Conservation (phyloP, 1,140 invertebrate genomes). For the Drosophila santomea region DNA sequence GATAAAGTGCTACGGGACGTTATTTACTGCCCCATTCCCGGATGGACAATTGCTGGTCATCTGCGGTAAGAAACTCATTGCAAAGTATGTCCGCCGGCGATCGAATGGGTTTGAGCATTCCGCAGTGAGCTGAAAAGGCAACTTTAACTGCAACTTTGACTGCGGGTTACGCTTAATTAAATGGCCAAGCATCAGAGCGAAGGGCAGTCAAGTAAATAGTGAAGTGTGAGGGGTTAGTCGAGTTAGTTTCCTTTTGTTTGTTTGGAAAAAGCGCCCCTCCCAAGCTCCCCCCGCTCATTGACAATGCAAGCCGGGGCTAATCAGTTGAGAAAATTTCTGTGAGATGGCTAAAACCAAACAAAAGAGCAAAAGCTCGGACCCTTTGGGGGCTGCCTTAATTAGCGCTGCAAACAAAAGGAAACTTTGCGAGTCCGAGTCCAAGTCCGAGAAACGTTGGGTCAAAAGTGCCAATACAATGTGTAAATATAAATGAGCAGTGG, state of each 20-base stretch:
- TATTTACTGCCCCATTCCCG: not conserved
- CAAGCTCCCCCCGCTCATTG: conserved; percentile 37
- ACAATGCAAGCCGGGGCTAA: conserved; percentile 72
- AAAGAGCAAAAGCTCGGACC: conserved; percentile 52
- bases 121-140: conserved; percentile 51
- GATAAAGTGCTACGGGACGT: not conserved
- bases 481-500: conserved; percentile 64
- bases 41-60: conserved; percentile 14
- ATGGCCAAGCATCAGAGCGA: conserved; percentile 63
- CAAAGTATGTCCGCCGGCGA: conserved; percentile 60
- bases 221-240: not conserved
- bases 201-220: conserved; percentile 58
- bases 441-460: conserved; percentile 49
- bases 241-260: conserved; percentile 36
- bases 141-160: conserved; percentile 71
- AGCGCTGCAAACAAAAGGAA: conserved; percentile 67
- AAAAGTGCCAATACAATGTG: conserved; percentile 78
- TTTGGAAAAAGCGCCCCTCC: conserved; percentile 15
- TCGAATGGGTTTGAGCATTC: conserved; percentile 67
- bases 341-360: conserved; percentile 58
- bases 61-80: conserved; percentile 56
- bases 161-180: conserved; percentile 74
- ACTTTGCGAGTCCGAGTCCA: conserved; percentile 39
- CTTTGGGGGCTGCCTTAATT: conserved; percentile 74
- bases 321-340: conserved; percentile 74